Base-by-base conservation (phyloP, 2,888 invertebrate genomes). In the Ecdyonurus torrentis region DNA sequence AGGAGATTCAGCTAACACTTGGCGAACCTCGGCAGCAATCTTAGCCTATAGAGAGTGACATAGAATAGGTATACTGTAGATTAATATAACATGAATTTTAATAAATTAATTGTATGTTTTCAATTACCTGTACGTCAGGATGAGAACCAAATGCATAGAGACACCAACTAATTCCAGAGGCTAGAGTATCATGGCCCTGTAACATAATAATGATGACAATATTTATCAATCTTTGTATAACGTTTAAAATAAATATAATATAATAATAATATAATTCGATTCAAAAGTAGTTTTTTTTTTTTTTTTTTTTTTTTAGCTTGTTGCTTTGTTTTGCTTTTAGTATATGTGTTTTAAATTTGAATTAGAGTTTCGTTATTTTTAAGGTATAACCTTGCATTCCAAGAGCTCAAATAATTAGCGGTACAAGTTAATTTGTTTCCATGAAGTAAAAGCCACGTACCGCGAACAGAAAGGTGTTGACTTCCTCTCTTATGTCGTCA, bases 141-240 rank as follows among this genome's bases (percentile, higher is more conserved):
- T 81, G 67, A 23, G 74, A 70, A 5, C 80, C 82, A 5, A 82
- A 71, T 5, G 79, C 72, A 65, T 79, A 79, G 5, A 80, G 70
- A 10, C 77, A 73, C 81, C 81, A 83, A 63, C 75, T 75, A 59
- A 80, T 72, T 15, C 77, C 81, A 1, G 78, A 78, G 0, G 82
- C 78, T 1, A 80, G 79, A 1, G 82, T 82, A 66, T 82, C 82
- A 68, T 82, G 82, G 2, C 82, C 82, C 71, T 77, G 58, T 24
- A 62, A 62, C 62, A 62, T 62, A n/a, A n/a, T n/a, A n/a, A n/a
- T n/a, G n/a, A n/a, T n/a, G n/a, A n/a, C n/a, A n/a, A n/a, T n/a
- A n/a, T n/a, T n/a, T n/a, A n/a, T n/a, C n/a, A n/a, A n/a, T n/a
- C n/a, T n/a, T n/a, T n/a, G n/a, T n/a, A n/a, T n/a, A n/a, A n/a